Conservation (phyloP, 2,113 vertebrate species). For the Macrotis lagotis region DNA sequence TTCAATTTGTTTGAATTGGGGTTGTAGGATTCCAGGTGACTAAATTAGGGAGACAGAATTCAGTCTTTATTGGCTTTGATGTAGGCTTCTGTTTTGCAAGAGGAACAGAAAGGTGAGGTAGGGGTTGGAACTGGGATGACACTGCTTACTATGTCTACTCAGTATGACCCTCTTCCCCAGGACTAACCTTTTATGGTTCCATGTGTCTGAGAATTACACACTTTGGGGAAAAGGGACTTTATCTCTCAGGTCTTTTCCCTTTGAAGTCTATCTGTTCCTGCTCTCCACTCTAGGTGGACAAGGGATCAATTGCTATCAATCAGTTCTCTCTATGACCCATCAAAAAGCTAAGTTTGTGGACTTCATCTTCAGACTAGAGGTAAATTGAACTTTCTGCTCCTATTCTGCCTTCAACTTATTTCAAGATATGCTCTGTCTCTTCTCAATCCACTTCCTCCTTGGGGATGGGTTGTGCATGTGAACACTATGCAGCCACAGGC, state of each 20-base stretch:
- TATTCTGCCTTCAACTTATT: not conserved
- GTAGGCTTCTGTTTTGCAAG: not conserved
- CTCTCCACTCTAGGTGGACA: not conserved
- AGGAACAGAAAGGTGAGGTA: not conserved
- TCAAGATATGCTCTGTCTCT: not conserved
- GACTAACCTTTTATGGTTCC: not conserved
- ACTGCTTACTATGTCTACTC: not conserved
- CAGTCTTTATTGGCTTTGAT: not conserved
- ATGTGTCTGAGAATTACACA: not conserved
- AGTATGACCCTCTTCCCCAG: not conserved
- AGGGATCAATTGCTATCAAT: not conserved
- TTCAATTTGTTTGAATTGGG: not conserved
- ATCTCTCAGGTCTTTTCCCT: not conserved
- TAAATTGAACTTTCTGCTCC: not conserved
- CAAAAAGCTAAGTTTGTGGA: not conserved
- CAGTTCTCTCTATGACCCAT: not conserved
- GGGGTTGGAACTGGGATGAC: not conserved
- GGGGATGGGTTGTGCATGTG: not conserved
- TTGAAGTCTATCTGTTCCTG: not conserved
- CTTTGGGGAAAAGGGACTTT: not conserved
- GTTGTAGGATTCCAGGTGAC: not conserved
- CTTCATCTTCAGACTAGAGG: not conserved
- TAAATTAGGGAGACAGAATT: not conserved
- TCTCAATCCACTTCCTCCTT: not conserved
- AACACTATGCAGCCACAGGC: not conserved